Conservation (phyloP, 2,797 vertebrate genomes). For the Tolypeutes matacus region DNA sequence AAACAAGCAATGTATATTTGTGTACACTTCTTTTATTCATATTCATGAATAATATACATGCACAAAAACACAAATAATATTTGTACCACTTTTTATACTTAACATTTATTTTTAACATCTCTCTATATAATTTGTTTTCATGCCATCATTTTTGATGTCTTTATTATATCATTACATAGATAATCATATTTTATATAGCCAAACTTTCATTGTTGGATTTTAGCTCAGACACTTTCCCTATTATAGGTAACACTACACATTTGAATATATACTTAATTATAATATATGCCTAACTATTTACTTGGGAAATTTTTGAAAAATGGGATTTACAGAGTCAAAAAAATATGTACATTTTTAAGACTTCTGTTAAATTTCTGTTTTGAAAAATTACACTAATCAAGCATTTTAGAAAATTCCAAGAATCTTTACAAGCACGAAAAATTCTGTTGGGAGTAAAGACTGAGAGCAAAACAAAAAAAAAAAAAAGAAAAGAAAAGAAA, state of each 20-base stretch:
- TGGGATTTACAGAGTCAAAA: not conserved
- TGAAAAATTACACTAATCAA: not conserved
- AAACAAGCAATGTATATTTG: not conserved
- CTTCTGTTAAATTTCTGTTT: constrained; percentile 42
- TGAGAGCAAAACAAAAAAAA: constrained; percentile 6
- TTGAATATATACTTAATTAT: not conserved
- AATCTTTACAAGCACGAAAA: constrained; percentile 9
- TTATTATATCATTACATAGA: not conserved
- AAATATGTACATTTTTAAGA: constrained; percentile 16
- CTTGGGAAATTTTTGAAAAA: not conserved
- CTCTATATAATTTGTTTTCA: not conserved
- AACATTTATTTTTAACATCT: not conserved
- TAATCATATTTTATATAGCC: not conserved
- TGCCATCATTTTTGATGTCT: not conserved
- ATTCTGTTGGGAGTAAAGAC: not conserved
- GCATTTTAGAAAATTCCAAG: not conserved
- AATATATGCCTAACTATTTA: not conserved
- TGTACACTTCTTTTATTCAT: not conserved
- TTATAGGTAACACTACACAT: not conserved
- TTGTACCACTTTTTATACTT: not conserved
- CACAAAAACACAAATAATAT: not conserved
- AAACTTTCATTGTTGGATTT: not conserved
- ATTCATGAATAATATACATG: not conserved
- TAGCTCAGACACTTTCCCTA: not conserved
- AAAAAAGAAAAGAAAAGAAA: not conserved